Conservation (phyloP, 2,888 invertebrate species). For the Parnassius smintheus region DNA sequence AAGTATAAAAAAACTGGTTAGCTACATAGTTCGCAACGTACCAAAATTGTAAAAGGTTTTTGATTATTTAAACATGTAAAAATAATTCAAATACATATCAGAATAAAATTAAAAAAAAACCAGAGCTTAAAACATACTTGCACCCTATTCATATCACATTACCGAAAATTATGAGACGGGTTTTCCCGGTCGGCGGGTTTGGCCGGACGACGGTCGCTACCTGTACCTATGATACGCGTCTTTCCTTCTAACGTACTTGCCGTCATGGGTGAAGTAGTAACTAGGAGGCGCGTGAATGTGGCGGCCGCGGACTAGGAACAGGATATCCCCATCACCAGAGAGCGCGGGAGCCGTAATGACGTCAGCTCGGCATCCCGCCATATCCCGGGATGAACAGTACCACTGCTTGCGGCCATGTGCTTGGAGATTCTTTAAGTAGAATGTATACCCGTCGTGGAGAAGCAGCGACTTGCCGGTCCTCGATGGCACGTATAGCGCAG, state of each 20-base stretch:
- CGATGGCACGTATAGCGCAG: slow-evolving; percentile 77
- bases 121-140: not conserved
- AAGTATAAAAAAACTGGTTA: too few relatives aligned
- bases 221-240: slow-evolving; percentile 73
- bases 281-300: slow-evolving; percentile 74
- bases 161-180: slow-evolving; percentile 15
- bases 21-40: too few relatives aligned
- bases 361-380: slow-evolving; percentile 75
- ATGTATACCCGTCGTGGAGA: slow-evolving; percentile 73
- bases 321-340: slow-evolving; percentile 59
- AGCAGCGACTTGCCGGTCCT: slow-evolving; percentile 73
- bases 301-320: slow-evolving; percentile 69
- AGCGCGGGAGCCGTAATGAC: slow-evolving; percentile 69
- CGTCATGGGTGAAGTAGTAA: slow-evolving; percentile 73
- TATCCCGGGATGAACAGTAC: slow-evolving; percentile 75
- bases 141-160: not conserved
- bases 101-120: not conserved
- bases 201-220: too few relatives aligned
- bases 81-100: not conserved
- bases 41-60: too few relatives aligned
- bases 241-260: slow-evolving; percentile 73
- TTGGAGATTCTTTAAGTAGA: slow-evolving; percentile 75
- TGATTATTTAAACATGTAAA: too few relatives aligned
- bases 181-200: too few relatives aligned
- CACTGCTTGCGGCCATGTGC: slow-evolving; percentile 75